Percentiles rank a stretch among this genome's conserved stretches.
Conservation (phyloP, 64 coral and sea anemone species). For the Platygyra sinensis region DNA sequence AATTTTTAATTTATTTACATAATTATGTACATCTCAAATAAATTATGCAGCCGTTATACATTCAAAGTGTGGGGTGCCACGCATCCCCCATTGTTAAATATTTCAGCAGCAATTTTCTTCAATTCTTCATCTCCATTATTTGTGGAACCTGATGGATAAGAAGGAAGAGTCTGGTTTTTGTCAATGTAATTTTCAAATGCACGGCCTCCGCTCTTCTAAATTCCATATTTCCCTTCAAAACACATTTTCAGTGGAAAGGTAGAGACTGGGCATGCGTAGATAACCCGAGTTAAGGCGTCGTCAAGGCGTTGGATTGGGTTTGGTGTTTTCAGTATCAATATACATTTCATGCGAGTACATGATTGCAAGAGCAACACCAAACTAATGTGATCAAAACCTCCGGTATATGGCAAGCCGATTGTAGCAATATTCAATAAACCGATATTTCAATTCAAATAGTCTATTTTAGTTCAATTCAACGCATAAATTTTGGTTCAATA, state of each 20-base stretch:
- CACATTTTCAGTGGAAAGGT: too few relatives aligned
- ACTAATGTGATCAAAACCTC: not conserved
- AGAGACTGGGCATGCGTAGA: too few relatives aligned
- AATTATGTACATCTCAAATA: constrained; percentile 11
- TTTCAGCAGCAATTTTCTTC: constrained; percentile 54
- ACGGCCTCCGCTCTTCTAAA: not conserved
- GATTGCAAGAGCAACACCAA: too few relatives aligned
- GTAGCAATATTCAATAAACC: too few relatives aligned
- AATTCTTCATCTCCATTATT: constrained; percentile 60
- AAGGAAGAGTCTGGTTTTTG: not conserved
- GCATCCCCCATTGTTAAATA: constrained; percentile 44
- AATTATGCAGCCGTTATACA: constrained; percentile 11
- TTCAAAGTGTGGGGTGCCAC: constrained; percentile 43
- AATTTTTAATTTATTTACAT: constrained; percentile 13
- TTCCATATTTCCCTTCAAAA: not conserved
- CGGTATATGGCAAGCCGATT: too few relatives aligned
- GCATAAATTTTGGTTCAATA: too few relatives aligned
- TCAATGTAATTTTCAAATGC: not conserved
- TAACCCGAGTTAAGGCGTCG: too few relatives aligned
- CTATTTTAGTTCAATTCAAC: too few relatives aligned
- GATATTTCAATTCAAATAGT: too few relatives aligned
- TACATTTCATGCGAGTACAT: too few relatives aligned
- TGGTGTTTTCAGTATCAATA: too few relatives aligned
- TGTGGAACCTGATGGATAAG: constrained; percentile 32
- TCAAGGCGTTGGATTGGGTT: too few relatives aligned